These are phyloP conservation scores for Oryzias celebensis DNA, from an alignment of 2,113 vertebrate species.

Conservation along the genomic window DNA sequence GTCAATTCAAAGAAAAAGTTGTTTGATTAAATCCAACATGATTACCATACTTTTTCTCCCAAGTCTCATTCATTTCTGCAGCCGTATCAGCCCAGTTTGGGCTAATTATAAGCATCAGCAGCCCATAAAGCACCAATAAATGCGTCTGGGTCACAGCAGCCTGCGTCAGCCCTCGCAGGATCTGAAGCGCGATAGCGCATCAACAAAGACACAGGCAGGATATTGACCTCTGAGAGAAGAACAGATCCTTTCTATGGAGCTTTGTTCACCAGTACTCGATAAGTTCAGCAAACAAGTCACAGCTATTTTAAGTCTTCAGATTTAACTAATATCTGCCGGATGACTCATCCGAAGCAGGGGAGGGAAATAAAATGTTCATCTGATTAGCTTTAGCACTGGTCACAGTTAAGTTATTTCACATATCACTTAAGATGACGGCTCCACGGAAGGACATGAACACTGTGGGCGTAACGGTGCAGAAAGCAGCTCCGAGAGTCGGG, in stretches of 20 bases:
- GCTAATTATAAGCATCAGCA: constrained; percentile 61
- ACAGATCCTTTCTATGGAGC: constrained; percentile 41
- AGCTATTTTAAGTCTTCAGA: constrained; percentile 52
- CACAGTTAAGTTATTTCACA: constrained; percentile 11
- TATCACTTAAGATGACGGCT: constrained; percentile 3
- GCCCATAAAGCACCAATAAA: constrained; percentile 54
- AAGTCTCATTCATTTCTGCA: constrained; percentile 56
- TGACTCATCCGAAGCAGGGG: constrained; percentile 59
- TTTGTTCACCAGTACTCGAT: constrained; percentile 47
- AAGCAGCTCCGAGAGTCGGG: no score
- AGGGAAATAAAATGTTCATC: constrained; percentile 59
- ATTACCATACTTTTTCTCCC: constrained; percentile 29
- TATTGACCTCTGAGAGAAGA: constrained; percentile 66
- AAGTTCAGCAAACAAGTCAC: constrained; percentile 35
- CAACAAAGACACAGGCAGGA: constrained; percentile 67
- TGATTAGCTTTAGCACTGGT: constrained; percentile 27
- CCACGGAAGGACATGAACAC: neutral
- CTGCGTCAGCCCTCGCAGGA: constrained; percentile 47
- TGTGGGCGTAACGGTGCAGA: neutral
- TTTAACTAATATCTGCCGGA: constrained; percentile 34
- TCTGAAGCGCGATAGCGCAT: constrained; percentile 56
- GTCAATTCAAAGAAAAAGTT: constrained; percentile 41
- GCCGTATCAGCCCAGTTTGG: constrained; percentile 33
- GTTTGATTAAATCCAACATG: constrained; percentile 59
- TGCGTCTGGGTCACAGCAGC: constrained; percentile 34